A percentile compares a stretch with the other conserved stretches of the same genome.
Conservation (phyloP, 2,113 vertebrate species). For the Australoheros scitulus region DNA sequence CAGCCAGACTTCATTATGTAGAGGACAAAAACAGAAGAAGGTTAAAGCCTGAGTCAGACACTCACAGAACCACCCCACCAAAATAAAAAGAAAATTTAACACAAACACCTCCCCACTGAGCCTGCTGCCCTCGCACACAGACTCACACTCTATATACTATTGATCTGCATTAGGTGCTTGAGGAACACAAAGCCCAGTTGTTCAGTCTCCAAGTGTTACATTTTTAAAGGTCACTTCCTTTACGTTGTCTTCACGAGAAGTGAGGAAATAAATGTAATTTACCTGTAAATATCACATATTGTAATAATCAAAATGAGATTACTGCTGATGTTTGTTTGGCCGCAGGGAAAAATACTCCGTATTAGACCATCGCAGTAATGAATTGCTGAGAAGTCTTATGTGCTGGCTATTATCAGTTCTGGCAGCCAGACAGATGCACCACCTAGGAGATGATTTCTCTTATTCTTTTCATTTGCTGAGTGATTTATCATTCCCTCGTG, state of each 20-base stretch:
- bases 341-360: background rate
- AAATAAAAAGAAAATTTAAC: slow-evolving; percentile 1
- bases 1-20: slow-evolving; percentile 37
- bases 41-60: slow-evolving; percentile 42
- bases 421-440: slow-evolving; percentile 32
- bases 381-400: slow-evolving; percentile 19
- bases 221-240: background rate
- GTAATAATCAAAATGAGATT: background rate
- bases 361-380: background rate
- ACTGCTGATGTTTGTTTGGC: background rate
- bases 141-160: slow-evolving; percentile 28
- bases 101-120: slow-evolving; percentile 9
- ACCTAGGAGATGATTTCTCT: slow-evolving; percentile 12
- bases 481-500: slow-evolving; percentile 34
- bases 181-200: slow-evolving; percentile 16
- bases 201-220: background rate
- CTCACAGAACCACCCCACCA: background rate
- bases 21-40: slow-evolving; percentile 44
- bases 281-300: background rate
- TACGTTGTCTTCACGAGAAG: background rate
- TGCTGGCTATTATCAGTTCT: background rate
- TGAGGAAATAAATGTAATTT: background rate
- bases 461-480: slow-evolving; percentile 16
- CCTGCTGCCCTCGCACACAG: background rate
- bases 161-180: slow-evolving; percentile 26